Evolutionary conservation across 2,888 invertebrate genomes (phyloP).

Genomic region (Calameuta idolon): DNA sequence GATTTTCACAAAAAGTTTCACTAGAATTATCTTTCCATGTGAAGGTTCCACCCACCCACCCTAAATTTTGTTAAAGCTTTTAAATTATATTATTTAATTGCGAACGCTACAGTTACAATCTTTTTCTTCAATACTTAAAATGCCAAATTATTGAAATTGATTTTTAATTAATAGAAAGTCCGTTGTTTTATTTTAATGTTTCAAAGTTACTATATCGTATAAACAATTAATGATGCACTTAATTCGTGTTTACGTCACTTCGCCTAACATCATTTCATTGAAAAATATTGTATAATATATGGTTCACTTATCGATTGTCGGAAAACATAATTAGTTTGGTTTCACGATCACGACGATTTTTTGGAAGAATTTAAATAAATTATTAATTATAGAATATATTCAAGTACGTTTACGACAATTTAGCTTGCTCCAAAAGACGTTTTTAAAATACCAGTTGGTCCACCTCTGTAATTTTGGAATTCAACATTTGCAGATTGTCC

Average conservation of each 20-base stretch:
- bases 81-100: not conserved
- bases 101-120: not conserved
- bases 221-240: not conserved
- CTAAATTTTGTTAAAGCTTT: not conserved
- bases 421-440: not conserved
- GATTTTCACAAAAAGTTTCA: not conserved
- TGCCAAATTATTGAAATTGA: not conserved
- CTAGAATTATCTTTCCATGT: not conserved
- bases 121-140: not conserved
- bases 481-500: not conserved
- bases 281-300: not conserved
- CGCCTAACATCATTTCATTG: conserved; percentile 54
- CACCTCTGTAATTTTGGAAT: not conserved
- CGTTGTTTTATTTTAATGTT: not conserved
- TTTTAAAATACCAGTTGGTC: not conserved
- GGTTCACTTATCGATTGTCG: not conserved
- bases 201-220: not conserved
- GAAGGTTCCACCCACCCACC: conserved; percentile 19
- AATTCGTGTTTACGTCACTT: conserved; percentile 49
- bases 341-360: not conserved
- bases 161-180: not conserved
- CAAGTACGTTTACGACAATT: not conserved
- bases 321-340: not conserved
- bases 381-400: not conserved
- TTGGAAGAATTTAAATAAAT: not conserved